These are phyloP conservation scores for Camptogramma bilineatum DNA, from an alignment of 2,888 invertebrate genomes.

Conservation along the genomic window DNA sequence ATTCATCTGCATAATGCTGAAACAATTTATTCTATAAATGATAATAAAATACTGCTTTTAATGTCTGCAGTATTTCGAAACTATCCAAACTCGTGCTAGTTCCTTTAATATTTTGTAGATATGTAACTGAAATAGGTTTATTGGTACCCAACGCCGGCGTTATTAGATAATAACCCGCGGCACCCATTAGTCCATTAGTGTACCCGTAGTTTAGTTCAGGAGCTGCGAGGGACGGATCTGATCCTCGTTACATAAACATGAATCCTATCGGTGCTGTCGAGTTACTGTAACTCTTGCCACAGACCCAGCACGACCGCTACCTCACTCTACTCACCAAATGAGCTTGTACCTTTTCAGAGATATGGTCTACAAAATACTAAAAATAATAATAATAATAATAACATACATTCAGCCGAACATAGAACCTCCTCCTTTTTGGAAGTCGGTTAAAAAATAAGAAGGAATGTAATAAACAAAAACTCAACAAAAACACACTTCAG, in stretches of 20 bases:
- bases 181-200: constrained; percentile 25
- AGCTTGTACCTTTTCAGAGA: not conserved
- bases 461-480: too few species aligned
- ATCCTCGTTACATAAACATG: constrained; percentile 35
- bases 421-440: too few species aligned
- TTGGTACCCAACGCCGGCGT: not conserved
- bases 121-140: constrained; percentile 1
- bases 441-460: too few species aligned
- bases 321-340: not conserved
- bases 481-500: too few species aligned
- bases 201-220: constrained; percentile 15
- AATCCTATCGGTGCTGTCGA: constrained; percentile 26
- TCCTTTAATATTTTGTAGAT: not conserved
- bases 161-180: constrained; percentile 15
- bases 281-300: constrained; percentile 11
- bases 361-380: too few species aligned
- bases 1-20: too few species aligned
- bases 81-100: not conserved
- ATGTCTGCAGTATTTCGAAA: too few species aligned
- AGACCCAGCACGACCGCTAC: not conserved
- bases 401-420: too few species aligned
- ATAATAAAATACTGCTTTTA: too few species aligned
- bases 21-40: too few species aligned
- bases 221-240: constrained; percentile 26
- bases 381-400: too few species aligned